These are phyloP conservation scores for Andinoacara biseriatus DNA, from an alignment of 2,113 vertebrate genomes.

Conservation along the genomic window DNA sequence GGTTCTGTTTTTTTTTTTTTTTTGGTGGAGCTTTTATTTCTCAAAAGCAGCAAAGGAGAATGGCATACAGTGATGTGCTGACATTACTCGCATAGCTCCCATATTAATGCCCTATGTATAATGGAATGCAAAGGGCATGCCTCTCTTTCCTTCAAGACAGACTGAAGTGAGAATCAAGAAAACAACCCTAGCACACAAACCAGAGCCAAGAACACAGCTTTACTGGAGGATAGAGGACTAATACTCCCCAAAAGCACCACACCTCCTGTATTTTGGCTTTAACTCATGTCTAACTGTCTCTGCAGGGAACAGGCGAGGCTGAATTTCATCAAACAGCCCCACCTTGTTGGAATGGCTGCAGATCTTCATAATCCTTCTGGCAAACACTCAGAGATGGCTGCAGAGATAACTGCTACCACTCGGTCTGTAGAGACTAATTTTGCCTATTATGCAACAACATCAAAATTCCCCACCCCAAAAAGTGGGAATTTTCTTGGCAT, in stretches of 20 bases:
- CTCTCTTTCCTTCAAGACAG: conserved; percentile 46
- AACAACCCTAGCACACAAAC: conserved; percentile 24
- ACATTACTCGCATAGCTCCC: conserved; percentile 33
- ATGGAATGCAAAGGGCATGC: conserved; percentile 28
- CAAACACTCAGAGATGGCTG: conserved; percentile 29
- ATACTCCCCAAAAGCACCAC: conserved; percentile 60
- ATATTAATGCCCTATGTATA: conserved; percentile 41
- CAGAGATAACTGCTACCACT: conserved; percentile 36
- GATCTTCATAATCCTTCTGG: conserved; percentile 56
- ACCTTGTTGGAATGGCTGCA: conserved; percentile 65
- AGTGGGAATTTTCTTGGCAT: not conserved
- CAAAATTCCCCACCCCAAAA: conserved; percentile 32
- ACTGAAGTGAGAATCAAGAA: not conserved
- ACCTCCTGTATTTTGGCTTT: conserved; percentile 48
- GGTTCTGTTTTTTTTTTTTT: no score
- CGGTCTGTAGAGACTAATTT: conserved; percentile 15
- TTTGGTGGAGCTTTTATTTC: conserved; percentile 40
- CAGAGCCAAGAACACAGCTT: conserved; percentile 51
- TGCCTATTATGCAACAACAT: not conserved
- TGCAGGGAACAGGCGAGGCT: conserved; percentile 65
- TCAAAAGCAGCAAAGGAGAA: conserved; percentile 13
- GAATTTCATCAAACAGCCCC: conserved; percentile 66
- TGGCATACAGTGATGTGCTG: conserved; percentile 10
- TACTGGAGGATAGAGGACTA: conserved; percentile 55
- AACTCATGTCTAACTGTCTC: conserved; percentile 31